Percentiles rank a stretch among this genome's conserved stretches.
These are phyloP conservation scores for Sterna hirundo DNA, from an alignment of 2,113 vertebrate genomes.

Conservation along the genomic window DNA sequence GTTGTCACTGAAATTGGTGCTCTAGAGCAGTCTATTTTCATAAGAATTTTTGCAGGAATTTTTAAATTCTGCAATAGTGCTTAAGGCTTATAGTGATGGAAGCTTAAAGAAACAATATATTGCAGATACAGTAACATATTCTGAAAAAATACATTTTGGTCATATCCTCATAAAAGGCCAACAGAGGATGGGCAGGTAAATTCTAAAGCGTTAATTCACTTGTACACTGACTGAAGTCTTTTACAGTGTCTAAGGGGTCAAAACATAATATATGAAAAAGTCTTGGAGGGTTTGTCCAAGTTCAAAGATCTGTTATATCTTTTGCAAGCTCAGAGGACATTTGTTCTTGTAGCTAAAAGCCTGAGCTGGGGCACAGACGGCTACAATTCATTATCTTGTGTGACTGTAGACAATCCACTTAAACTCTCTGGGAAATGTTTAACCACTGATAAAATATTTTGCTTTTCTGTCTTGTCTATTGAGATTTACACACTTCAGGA, in stretches of 20 bases:
- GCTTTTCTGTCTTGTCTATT: neutral
- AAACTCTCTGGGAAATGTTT: neutral
- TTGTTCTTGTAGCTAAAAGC: neutral
- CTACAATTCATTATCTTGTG: neutral
- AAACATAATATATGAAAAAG: neutral
- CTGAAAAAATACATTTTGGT: neutral
- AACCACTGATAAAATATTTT: neutral
- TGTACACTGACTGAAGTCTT: neutral
- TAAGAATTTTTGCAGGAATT: neutral
- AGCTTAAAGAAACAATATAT: neutral
- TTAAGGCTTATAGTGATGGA: neutral
- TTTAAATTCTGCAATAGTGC: neutral
- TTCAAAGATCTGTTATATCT: neutral
- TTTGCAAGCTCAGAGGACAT: neutral
- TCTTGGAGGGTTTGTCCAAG: neutral
- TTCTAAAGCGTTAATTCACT: neutral
- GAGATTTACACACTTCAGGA: neutral
- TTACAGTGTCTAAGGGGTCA: neutral
- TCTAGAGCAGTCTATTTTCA: neutral
- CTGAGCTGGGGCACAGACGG: neutral
- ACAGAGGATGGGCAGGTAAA: neutral
- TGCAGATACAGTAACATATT: neutral
- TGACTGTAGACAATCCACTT: neutral
- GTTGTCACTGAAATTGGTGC: neutral
- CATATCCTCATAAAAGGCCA: neutral